A percentile compares a stretch with the other conserved stretches of the same genome.
Evolutionary conservation across 2,113 vertebrate species (phyloP).

Genomic region (Tringa solitaria): DNA sequence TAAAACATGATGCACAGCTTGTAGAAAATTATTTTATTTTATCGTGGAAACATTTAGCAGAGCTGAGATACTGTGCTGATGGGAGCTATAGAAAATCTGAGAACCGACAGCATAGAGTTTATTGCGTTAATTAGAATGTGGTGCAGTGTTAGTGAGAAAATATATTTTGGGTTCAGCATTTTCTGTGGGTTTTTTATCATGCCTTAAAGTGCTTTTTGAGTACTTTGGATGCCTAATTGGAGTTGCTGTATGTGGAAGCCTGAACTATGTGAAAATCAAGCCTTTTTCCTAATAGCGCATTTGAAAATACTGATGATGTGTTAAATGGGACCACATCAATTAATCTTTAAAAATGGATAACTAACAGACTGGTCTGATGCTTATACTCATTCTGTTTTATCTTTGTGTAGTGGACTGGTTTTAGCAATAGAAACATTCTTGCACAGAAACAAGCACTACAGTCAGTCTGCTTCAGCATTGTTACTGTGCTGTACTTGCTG

Average conservation of each 20-base stretch:
- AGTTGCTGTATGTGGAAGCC: neutral
- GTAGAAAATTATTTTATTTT: neutral
- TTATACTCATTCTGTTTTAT: neutral
- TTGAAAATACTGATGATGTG: neutral
- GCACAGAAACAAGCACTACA: neutral
- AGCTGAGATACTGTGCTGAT: neutral
- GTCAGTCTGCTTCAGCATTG: neutral
- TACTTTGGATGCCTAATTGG: neutral
- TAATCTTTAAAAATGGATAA: neutral
- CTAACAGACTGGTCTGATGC: neutral
- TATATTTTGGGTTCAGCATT: slow-evolving; percentile 13
- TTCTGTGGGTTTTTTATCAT: neutral
- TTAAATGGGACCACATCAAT: neutral
- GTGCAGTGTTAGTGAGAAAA: slow-evolving; percentile 5
- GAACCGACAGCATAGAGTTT: neutral
- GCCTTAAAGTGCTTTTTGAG: neutral
- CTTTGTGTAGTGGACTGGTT: neutral
- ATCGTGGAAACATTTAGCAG: neutral
- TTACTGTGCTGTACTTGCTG: slow-evolving; percentile 3
- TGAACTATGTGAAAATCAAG: neutral
- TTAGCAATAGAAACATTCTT: neutral
- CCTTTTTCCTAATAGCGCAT: neutral
- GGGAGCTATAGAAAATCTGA: neutral
- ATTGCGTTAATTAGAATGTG: slow-evolving; percentile 9
- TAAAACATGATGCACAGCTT: neutral